These are phyloP conservation scores for Mareca strepera DNA, from an alignment of 2,797 vertebrate species.

Conservation along the genomic window DNA sequence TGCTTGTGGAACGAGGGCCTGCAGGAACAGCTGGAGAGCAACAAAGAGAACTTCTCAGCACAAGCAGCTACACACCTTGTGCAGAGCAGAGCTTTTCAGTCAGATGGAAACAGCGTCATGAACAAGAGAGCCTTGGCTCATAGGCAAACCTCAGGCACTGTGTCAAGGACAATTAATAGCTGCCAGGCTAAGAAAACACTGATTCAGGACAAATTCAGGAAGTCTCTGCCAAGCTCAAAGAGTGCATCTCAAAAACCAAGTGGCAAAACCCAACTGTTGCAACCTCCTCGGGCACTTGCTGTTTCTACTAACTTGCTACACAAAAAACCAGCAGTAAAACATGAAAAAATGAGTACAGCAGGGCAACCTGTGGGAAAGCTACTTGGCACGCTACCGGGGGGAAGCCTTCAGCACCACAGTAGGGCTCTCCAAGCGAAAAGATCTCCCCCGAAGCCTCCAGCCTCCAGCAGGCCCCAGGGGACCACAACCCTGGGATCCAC, in stretches of 20 bases:
- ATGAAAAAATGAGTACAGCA: accelerated
- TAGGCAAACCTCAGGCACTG: background rate
- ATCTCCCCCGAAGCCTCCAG: background rate
- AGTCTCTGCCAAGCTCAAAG: background rate
- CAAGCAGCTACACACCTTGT: accelerated
- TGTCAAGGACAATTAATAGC: background rate
- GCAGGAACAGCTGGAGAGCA: background rate
- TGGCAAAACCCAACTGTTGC: background rate
- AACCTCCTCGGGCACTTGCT: background rate
- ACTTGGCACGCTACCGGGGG: accelerated
- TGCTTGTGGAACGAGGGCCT: background rate
- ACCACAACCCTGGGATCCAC: background rate
- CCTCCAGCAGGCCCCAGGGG: background rate
- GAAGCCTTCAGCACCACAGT: background rate
- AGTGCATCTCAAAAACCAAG: background rate
- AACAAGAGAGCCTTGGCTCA: background rate
- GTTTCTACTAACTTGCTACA: background rate
- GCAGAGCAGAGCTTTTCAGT: background rate
- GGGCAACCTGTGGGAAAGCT: background rate
- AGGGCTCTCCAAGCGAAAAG: background rate
- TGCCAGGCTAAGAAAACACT: background rate
- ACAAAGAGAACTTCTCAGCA: slow-evolving; percentile 51
- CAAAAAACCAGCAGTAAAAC: background rate
- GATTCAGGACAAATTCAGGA: background rate
- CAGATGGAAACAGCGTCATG: background rate